Base-by-base conservation (phyloP, 2,888 invertebrate species). In the Villa cingulata region DNA sequence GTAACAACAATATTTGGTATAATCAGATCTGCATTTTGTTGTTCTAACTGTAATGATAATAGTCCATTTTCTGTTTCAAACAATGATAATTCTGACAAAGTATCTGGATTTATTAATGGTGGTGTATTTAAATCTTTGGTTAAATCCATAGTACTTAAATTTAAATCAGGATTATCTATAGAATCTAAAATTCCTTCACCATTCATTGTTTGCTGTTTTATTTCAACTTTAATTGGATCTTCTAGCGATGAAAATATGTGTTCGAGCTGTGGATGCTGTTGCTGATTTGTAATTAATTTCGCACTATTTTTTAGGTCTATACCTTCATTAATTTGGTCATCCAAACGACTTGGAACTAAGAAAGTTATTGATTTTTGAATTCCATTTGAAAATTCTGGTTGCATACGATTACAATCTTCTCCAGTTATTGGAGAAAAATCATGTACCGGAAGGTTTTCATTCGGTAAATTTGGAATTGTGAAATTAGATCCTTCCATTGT, bases 321-420 rank as follows among this genome's bases (percentile, higher is more conserved):
- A 15, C 17, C 14, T 14, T 51, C 46, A 14, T 38, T 15, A 10
- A 45, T 38, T 9, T 27, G 34, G 32, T 41, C 48, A 12, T 17
- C 12, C n/a, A 45, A 45, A 4, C 46, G 39, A 4, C 40, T 39
- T 7, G 49, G 46, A 16, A 36, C 34, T 19, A 34, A 27, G 14
- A 45, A 14, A n/a, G 39, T 17, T 16, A 38, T 27, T 12, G 50
- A 48, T 27, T 48, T 50, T 16, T 45, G 48, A 42, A 50, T 45
- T 6, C 50, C 50, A 40, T 50, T 50, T 4, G 48, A 27, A 40
- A 50, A 48, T 36, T 48, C 50, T 4, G 50, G 45, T 10, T 45
- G 37, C 20, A 42, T 27, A 16, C 42, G 38, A 16, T 43, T 45
- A 20, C 45, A 48, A 14, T 50, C 45, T 20, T 47, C 45, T 27